Evolutionary conservation across 2,888 invertebrate genomes (phyloP), one percentile per base, ranked within the genome.

Genomic region (Ennomos fuscantarius): DNA sequence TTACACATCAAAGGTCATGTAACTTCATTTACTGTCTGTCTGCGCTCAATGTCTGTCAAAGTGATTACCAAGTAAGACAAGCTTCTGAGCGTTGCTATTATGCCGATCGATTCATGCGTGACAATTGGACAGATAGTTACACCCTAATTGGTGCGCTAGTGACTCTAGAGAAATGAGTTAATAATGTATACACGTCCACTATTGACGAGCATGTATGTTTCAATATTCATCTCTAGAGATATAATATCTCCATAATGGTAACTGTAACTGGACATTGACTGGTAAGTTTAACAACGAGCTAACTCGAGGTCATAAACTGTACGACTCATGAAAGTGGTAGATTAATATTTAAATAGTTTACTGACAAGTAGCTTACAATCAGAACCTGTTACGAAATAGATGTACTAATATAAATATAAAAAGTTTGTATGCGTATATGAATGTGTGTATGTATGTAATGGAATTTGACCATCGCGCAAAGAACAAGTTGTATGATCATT

Each of bases 151-250:
- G 63, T 68, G 68, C 63, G 65, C 75, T 76, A 82, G 75, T 78
- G 76, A 68, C 48, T 64, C 79, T 60, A 39, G 84, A 81, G 86
- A 81, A 84, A 84, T 86, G 71, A 79, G 69, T 76, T 79, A 81
- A 86, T 83, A 78, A 6, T 3, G 24, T 24, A 24, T 70, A 74
- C 66, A 71, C 66, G 74, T 75, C 68, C 73, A 78, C 72, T 83
- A 85, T 81, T 81, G 81, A 81, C 75, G 61, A 49, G 60, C 60
- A 45, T 69, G 73, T 73, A 67, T 63, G 65, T 56, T 57, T 41
- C 55, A 59, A 59, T 41, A 49, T 49, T 6, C 6, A 24, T 42
- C n/a, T 46, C 35, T 36, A 5, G 37, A 39, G 47, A 37, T 11
- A 13, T 43, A 43, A 54, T 43, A 33, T 12, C 35, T 32, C n/a